phyloP scores from a whole-genome alignment of 1,140 invertebrate genomes.

The Drosophila oshimai region DNA sequence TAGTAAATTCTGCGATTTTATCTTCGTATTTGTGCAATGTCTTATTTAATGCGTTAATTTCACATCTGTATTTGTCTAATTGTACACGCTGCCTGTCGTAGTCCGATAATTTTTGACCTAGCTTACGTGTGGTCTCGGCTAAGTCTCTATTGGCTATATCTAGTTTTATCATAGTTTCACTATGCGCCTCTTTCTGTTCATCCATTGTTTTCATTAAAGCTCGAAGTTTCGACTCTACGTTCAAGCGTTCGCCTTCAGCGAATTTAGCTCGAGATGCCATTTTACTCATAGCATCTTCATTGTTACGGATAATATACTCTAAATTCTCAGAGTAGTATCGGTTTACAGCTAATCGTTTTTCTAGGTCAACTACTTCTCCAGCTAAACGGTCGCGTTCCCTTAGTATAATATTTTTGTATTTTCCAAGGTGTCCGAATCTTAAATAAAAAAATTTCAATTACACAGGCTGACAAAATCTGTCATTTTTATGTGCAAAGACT shows the following conservation, averaged over 20 bases:
- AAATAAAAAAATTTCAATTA: no score
- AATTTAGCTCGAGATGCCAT: constrained; percentile 39
- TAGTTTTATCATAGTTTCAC: constrained; percentile 37
- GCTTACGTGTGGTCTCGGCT: constrained; percentile 27
- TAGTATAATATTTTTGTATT: constrained; percentile 70
- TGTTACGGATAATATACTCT: constrained; percentile 72
- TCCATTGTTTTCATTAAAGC: constrained; percentile 45
- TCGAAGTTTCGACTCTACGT: constrained; percentile 46
- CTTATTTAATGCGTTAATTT: constrained; percentile 36
- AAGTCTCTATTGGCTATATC: constrained; percentile 35
- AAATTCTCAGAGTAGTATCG: constrained; percentile 82
- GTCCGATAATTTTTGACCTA: constrained; percentile 37
- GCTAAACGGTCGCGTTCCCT: constrained; percentile 83
- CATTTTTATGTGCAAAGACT: no score
- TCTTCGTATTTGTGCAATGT: constrained; percentile 51
- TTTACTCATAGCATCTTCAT: constrained; percentile 60
- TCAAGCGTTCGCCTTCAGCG: constrained; percentile 39
- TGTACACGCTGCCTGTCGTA: constrained; percentile 47
- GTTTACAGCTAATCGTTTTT: constrained; percentile 81
- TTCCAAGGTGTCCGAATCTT: constrained; percentile 62
- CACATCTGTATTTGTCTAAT: constrained; percentile 53
- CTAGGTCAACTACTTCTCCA: constrained; percentile 82
- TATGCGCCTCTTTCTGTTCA: constrained; percentile 44
- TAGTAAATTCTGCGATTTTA: constrained; percentile 35
- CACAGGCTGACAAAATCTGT: no score